Conservation (phyloP, 1,140 invertebrate genomes). For the Cydia strobilella region DNA sequence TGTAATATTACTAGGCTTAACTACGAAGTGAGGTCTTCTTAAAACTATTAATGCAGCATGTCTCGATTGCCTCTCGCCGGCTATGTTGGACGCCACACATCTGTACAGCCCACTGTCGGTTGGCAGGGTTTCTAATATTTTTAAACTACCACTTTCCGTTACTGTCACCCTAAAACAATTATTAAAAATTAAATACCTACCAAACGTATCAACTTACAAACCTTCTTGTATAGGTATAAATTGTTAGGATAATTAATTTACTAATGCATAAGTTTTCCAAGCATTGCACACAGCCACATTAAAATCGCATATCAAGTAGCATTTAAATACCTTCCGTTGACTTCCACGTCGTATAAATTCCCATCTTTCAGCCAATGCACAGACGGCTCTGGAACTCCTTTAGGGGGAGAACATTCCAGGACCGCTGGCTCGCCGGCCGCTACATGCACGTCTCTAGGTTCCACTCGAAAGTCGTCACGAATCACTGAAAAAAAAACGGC, state of each 20-base stretch:
- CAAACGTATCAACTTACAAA: not conserved
- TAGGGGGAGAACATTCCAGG: conserved; percentile 91
- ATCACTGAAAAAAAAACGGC: conserved; percentile 70
- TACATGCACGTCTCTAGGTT: conserved; percentile 88
- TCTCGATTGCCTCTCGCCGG: conserved; percentile 88
- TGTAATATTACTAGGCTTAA: conserved; percentile 73
- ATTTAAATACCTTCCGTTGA: conserved; percentile 70
- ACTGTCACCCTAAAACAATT: conserved; percentile 70
- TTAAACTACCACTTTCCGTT: conserved; percentile 89
- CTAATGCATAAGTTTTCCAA: too few relatives aligned
- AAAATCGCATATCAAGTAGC: not conserved
- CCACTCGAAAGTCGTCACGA: conserved; percentile 89
- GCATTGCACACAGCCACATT: too few relatives aligned
- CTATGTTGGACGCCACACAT: conserved; percentile 92
- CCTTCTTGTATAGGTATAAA: not conserved
- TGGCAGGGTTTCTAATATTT: conserved; percentile 90
- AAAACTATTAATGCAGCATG: conserved; percentile 89
- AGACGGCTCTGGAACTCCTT: conserved; percentile 90
- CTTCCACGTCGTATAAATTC: conserved; percentile 85
- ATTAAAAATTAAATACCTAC: not conserved
- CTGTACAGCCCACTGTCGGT: conserved; percentile 92
- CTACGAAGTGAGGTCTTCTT: conserved; percentile 75
- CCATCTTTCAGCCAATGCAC: conserved; percentile 92
- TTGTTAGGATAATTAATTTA: too few relatives aligned
- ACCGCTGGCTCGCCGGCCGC: conserved; percentile 90